phyloP scores from a whole-genome alignment of 2,113 vertebrate species.

The Hemichromis elongatus region DNA sequence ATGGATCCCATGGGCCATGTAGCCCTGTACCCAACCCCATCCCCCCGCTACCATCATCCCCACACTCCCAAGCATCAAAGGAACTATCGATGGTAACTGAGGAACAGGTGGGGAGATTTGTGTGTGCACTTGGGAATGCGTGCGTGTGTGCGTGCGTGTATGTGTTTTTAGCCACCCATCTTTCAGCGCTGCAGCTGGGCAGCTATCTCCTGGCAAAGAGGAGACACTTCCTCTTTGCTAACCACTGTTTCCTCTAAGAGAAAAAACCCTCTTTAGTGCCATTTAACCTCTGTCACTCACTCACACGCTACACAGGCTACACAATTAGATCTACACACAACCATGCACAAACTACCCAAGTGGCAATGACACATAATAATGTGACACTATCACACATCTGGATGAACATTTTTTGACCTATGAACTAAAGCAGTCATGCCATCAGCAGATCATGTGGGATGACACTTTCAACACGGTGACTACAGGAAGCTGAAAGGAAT shows the following conservation, averaged over 20 bases:
- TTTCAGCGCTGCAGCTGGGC: slow-evolving; percentile 55
- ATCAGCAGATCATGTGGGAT: not conserved
- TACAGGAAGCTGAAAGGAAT: not conserved
- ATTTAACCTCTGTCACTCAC: not conserved
- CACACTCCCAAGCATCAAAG: slow-evolving; percentile 63
- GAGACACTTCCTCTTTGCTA: slow-evolving; percentile 52
- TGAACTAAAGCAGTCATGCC: not conserved
- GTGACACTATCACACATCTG: not conserved
- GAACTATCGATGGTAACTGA: slow-evolving; percentile 55
- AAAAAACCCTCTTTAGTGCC: not conserved
- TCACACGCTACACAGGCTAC: not conserved
- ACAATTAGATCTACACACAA: not conserved
- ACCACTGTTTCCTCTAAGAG: slow-evolving; percentile 36
- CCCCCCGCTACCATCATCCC: slow-evolving; percentile 11
- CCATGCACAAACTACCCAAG: not conserved
- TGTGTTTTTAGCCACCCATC: not conserved
- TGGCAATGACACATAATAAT: not conserved
- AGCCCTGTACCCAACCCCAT: slow-evolving; percentile 30
- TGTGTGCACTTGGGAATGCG: not conserved
- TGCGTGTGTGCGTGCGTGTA: not conserved
- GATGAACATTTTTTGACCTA: not conserved
- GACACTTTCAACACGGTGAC: not conserved
- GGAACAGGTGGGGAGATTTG: slow-evolving; percentile 64
- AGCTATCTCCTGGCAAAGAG: slow-evolving; percentile 26
- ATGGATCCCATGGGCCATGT: slow-evolving; percentile 32